phyloP scores from a whole-genome alignment of 2,888 invertebrate genomes.

The Bombylius discolor region DNA sequence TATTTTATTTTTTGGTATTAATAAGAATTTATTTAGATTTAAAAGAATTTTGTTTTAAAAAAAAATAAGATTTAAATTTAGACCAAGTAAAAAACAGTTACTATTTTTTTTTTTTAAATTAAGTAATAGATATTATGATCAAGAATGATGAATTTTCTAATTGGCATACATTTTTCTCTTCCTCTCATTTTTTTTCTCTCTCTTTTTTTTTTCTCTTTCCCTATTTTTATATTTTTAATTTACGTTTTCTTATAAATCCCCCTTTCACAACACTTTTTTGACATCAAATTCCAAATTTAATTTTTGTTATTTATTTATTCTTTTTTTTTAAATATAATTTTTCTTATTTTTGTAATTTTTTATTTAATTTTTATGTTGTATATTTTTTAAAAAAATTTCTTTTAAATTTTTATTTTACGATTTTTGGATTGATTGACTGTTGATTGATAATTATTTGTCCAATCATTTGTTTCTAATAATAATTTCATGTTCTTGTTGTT shows the following conservation, averaged over 20 bases:
- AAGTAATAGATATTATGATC: too few relatives aligned
- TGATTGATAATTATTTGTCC: too few relatives aligned
- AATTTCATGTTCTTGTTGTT: not conserved
- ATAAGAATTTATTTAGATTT: too few relatives aligned
- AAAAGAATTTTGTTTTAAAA: too few relatives aligned
- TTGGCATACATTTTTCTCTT: not conserved
- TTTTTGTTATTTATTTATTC: not conserved
- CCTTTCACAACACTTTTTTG: not conserved
- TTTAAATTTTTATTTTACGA: too few relatives aligned
- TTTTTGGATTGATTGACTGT: too few relatives aligned
- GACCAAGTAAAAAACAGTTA: too few relatives aligned
- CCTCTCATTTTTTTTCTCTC: not conserved
- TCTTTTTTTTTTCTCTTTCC: not conserved
- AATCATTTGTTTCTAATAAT: too few relatives aligned
- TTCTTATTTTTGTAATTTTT: not conserved
- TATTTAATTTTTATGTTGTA: not conserved
- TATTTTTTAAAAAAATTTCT: too few relatives aligned
- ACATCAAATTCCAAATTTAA: not conserved
- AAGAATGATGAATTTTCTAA: not conserved
- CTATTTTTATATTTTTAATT: not conserved
- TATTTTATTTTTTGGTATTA: too few relatives aligned
- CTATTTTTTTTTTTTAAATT: too few relatives aligned
- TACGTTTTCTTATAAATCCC: not conserved
- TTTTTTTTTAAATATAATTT: not conserved
- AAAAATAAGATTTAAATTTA: too few relatives aligned